Evolutionary conservation across 2,888 invertebrate species (phyloP), one percentile per base, ranked within the genome.

Genomic region (Noctua comes): DNA sequence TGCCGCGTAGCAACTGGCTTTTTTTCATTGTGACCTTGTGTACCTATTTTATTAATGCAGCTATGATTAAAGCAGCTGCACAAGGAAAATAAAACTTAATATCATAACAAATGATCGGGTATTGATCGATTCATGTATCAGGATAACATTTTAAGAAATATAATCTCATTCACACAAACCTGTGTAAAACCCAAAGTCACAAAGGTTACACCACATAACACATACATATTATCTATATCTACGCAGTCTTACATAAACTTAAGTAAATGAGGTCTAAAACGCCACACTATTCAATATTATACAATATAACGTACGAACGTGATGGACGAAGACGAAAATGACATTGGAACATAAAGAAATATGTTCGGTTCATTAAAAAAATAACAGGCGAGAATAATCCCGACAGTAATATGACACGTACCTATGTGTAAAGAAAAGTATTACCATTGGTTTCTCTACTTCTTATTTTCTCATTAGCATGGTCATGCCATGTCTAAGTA

Each of bases 341-440:
- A 31, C 84, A 73, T 86, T 65, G 64, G 24, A 51, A 76, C 48
- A 78, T 68, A 82, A 75, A 64, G 46, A 79, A 31, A 77, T 79
- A 79, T 83, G 43, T 72, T 65, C 43, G 43, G 68, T 74, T 86
- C 62, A 74, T 83, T 86, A 51, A 71, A 36, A 54, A 86, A 76
- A 65, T 71, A 48, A 84, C 68, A 73, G 36, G 51, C 71, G 71
- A 71, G 73, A 54, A 86, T 66, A 73, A 51, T 75, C 64, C n/a
- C 51, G 72, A 70, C 83, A 82, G 69, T 77, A 69, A 86, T 78
- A 57, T 46, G 86, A 86, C 65, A 83, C 43, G 54, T 78, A 73
- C 70, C n/a, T 40, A 40, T 13, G 11, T 16, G 5, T n/a, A 62
- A 51, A 43, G 36, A 72, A 57, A 72, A 66, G 36, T 48, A 62